These are phyloP conservation scores for Semnopithecus entellus DNA, from an alignment of 2,113 vertebrate genomes.

Conservation along the genomic window DNA sequence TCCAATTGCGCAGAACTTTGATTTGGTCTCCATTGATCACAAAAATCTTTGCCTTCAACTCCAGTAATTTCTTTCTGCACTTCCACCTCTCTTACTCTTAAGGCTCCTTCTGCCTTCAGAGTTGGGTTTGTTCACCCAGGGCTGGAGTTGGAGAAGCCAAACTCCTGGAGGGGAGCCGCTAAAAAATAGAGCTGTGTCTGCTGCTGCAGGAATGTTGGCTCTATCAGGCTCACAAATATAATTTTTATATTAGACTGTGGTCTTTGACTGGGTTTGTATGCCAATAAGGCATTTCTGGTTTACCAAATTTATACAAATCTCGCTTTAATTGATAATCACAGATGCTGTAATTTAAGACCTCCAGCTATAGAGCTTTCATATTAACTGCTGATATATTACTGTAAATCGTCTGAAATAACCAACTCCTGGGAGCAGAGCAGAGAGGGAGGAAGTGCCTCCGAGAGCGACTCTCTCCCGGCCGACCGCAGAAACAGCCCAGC, in stretches of 20 bases:
- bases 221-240: conserved; percentile 77
- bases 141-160: conserved; percentile 1
- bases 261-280: conserved; percentile 88
- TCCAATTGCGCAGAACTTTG: not conserved
- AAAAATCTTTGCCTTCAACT: conserved; percentile 56
- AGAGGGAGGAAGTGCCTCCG: conserved; percentile 65
- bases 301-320: conserved; percentile 95
- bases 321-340: conserved; percentile 94
- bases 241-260: conserved; percentile 81
- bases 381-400: conserved; percentile 90
- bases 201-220: conserved; percentile 67
- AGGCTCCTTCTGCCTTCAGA: conserved; percentile 24
- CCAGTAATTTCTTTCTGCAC: not conserved
- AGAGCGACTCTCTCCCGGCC: conserved; percentile 59
- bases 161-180: not conserved
- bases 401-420: conserved; percentile 88
- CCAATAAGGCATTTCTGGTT: conserved; percentile 87
- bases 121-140: not conserved
- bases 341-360: conserved; percentile 93
- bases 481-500: conserved; percentile 85
- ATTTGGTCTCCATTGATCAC: not conserved
- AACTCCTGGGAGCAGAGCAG: conserved; percentile 84
- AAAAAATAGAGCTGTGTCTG: conserved; percentile 26
- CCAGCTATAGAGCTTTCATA: conserved; percentile 89
- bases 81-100: not conserved